These are phyloP conservation scores for Eupithecia exiguata DNA, from an alignment of 2,888 invertebrate genomes.

Conservation along the genomic window DNA sequence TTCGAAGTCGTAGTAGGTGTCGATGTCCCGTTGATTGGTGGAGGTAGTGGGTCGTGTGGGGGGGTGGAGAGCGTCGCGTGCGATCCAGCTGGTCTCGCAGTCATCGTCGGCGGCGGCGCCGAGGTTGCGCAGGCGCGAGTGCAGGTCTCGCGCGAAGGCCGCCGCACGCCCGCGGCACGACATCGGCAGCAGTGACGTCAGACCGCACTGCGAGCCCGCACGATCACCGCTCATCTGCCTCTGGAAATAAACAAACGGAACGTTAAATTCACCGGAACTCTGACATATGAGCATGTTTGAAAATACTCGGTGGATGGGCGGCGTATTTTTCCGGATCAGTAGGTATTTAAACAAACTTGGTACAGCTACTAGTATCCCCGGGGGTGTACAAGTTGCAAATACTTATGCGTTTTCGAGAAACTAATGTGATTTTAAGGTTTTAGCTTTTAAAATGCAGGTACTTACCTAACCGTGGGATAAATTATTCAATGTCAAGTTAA, in stretches of 20 bases:
- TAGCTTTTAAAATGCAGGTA: neutral
- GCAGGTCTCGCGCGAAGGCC: slow-evolving; percentile 90
- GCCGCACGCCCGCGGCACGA: slow-evolving; percentile 92
- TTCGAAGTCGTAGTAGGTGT: slow-evolving; percentile 87
- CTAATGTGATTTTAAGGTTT: neutral
- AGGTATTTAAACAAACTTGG: neutral
- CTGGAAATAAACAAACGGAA: slow-evolving; percentile 63
- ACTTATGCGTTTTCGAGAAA: neutral
- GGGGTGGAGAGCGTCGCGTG: slow-evolving; percentile 54
- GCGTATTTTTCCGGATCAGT: neutral
- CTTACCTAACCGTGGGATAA: neutral
- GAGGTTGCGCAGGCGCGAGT: slow-evolving; percentile 88
- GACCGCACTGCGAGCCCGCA: slow-evolving; percentile 85
- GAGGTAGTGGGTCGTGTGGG: slow-evolving; percentile 55
- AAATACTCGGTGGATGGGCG: slow-evolving; percentile 3
- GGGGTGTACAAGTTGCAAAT: neutral
- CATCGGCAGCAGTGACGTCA: slow-evolving; percentile 88
- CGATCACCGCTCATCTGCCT: slow-evolving; percentile 83
- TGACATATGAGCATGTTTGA: slow-evolving; percentile 7
- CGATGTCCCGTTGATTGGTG: slow-evolving; percentile 70
- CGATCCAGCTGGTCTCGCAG: slow-evolving; percentile 75
- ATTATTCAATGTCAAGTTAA: neutral
- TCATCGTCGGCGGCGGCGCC: slow-evolving; percentile 82
- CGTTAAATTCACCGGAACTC: slow-evolving; percentile 25
- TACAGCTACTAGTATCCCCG: neutral